phyloP scores from a whole-genome alignment of 2,113 vertebrate species.

The Hirundichthys speculiger region DNA sequence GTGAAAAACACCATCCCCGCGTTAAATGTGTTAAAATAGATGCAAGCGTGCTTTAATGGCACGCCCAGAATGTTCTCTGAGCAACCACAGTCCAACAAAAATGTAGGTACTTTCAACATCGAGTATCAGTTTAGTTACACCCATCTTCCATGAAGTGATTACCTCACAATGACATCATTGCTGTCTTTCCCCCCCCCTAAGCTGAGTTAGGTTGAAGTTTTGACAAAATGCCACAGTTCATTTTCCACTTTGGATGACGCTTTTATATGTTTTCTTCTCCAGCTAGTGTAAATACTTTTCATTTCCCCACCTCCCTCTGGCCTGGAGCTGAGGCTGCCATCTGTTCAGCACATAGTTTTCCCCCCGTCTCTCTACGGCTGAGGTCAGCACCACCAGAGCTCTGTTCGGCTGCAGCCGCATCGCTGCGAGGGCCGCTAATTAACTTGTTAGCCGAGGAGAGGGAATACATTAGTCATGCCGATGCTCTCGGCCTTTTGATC shows the following conservation, averaged over 20 bases:
- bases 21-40: background rate
- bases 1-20: too few species aligned
- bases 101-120: conserved; percentile 11
- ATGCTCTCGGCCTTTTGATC: conserved; percentile 46
- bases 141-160: conserved; percentile 18
- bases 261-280: conserved; percentile 44
- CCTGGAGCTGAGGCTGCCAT: conserved; percentile 52
- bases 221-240: conserved; percentile 35
- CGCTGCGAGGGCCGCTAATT: conserved; percentile 54
- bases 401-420: conserved; percentile 35
- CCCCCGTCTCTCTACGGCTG: conserved; percentile 19
- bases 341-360: conserved; percentile 49
- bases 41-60: background rate
- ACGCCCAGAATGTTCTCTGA: background rate
- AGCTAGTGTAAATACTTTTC: conserved; percentile 50
- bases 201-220: conserved; percentile 39
- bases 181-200: conserved; percentile 13
- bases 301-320: conserved; percentile 35
- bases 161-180: conserved; percentile 55
- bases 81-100: background rate
- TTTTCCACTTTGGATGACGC: conserved; percentile 50
- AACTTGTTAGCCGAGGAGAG: conserved; percentile 54
- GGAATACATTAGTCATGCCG: conserved; percentile 50
- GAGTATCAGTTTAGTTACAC: conserved; percentile 22
- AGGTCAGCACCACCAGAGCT: conserved; percentile 43